phyloP scores from a whole-genome alignment of 2,797 vertebrate species.

The Silurus aristotelis region DNA sequence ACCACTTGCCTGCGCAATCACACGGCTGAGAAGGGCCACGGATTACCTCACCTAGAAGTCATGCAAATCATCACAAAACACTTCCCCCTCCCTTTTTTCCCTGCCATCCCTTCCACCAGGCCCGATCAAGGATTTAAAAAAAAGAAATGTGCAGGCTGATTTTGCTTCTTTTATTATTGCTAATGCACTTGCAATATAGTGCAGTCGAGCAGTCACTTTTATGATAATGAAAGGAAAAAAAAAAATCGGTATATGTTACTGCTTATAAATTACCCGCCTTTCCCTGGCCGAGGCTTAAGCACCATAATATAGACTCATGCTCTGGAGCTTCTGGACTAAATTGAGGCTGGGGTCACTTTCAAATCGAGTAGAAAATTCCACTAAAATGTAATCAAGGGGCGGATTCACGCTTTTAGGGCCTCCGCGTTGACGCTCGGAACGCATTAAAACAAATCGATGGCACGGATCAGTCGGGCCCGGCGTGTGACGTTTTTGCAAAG shows the following conservation, averaged over 20 bases:
- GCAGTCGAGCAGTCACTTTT: slow-evolving; percentile 7
- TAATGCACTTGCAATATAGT: slow-evolving; percentile 23
- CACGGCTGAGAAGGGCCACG: slow-evolving; percentile 49
- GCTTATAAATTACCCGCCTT: slow-evolving; percentile 8
- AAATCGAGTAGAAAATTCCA: slow-evolving; percentile 48
- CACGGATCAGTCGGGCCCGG: slow-evolving; percentile 47
- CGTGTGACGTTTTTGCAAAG: slow-evolving; percentile 48
- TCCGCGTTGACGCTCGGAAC: slow-evolving; percentile 20
- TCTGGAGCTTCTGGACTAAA: background rate
- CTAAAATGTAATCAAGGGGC: slow-evolving; percentile 54
- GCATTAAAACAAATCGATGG: slow-evolving; percentile 55
- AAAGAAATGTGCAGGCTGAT: background rate
- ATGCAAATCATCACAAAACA: slow-evolving; percentile 42
- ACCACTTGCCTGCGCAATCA: slow-evolving; percentile 58
- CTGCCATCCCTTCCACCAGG: slow-evolving; percentile 6
- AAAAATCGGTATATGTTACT: background rate
- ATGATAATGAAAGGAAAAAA: slow-evolving; percentile 33
- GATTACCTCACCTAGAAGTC: slow-evolving; percentile 54
- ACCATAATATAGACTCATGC: slow-evolving; percentile 39
- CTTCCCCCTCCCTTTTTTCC: background rate
- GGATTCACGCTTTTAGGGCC: slow-evolving; percentile 26
- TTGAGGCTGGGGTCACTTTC: slow-evolving; percentile 38
- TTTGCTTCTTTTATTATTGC: slow-evolving; percentile 20
- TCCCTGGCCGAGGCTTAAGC: slow-evolving; percentile 19
- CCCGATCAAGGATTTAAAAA: slow-evolving; percentile 5